A percentile compares a stretch with the other conserved stretches of the same genome.
Conservation (phyloP, 53 echinoderm and acorn worm genomes). For the Zoroaster sp. region DNA sequence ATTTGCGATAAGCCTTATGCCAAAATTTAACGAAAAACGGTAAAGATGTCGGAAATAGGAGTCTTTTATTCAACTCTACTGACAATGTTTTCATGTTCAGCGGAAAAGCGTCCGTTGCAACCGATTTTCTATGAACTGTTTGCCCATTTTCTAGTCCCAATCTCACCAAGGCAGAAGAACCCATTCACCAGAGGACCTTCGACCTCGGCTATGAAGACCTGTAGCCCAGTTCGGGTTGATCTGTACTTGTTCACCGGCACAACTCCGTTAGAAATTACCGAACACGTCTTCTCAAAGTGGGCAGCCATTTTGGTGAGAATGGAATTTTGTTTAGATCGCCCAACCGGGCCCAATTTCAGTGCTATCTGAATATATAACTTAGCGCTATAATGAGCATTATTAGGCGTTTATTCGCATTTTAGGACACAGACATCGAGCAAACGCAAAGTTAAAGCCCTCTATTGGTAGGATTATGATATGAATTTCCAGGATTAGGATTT, state of each 20-base stretch:
- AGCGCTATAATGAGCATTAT: neutral
- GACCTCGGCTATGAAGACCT: constrained; percentile 87
- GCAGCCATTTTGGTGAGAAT: constrained; percentile 57
- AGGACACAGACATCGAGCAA: too few species aligned
- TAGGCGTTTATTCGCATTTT: neutral
- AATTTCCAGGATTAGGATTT: too few species aligned
- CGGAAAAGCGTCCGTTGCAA: constrained; percentile 8
- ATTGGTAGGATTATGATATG: too few species aligned
- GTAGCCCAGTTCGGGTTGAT: constrained; percentile 81
- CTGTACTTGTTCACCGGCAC: constrained; percentile 90
- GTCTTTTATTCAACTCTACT: neutral
- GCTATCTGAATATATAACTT: too few species aligned
- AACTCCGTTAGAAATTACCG: constrained; percentile 85
- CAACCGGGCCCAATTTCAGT: neutral
- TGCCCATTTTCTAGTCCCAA: neutral
- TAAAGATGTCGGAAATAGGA: neutral
- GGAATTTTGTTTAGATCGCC: neutral
- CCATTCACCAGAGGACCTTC: constrained; percentile 96
- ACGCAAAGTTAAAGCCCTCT: too few species aligned
- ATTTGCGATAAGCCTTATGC: too few species aligned
- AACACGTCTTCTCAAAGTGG: constrained; percentile 78
- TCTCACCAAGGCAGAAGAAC: constrained; percentile 91
- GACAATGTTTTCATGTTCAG: neutral
- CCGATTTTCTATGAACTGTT: neutral
- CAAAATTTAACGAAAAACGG: neutral